Percentiles rank a stretch among this genome's conserved stretches.
phyloP scores from a whole-genome alignment of 1,140 invertebrate genomes.

The Drosophila watanabei region DNA sequence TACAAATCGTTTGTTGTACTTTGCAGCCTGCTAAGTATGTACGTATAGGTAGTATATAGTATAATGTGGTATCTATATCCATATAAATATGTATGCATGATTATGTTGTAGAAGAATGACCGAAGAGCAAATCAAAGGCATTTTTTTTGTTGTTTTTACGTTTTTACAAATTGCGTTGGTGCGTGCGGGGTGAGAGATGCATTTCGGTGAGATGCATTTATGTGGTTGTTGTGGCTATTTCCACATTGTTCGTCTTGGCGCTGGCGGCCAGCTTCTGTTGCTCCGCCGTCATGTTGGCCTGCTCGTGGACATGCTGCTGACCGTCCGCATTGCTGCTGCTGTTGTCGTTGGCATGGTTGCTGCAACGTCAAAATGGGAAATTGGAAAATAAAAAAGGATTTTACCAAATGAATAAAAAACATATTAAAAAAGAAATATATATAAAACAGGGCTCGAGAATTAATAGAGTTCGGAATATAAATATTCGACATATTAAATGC shows the following conservation, averaged over 20 bases:
- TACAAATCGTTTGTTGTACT: slow-evolving; percentile 78
- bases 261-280: slow-evolving; percentile 51
- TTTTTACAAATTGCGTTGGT: slow-evolving; percentile 49
- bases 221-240: slow-evolving; percentile 71
- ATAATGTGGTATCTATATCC: slow-evolving; percentile 70
- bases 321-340: slow-evolving; percentile 53
- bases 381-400: neutral
- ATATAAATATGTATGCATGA: slow-evolving; percentile 79
- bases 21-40: slow-evolving; percentile 68
- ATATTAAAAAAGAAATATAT: neutral
- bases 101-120: slow-evolving; percentile 68
- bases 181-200: slow-evolving; percentile 18
- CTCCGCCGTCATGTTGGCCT: slow-evolving; percentile 51
- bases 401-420: neutral
- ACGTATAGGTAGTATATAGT: slow-evolving; percentile 62
- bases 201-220: slow-evolving; percentile 30
- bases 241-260: slow-evolving; percentile 59
- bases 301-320: slow-evolving; percentile 17
- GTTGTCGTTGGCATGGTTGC: slow-evolving; percentile 72
- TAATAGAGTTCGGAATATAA: no score
- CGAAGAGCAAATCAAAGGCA: slow-evolving; percentile 79
- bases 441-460: no score
- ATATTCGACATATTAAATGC: no score
- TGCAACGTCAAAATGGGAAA: slow-evolving; percentile 11
- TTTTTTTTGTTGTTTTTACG: slow-evolving; percentile 38